Conservation (phyloP, 2,797 vertebrate species). For the Apodemus agrarius region DNA sequence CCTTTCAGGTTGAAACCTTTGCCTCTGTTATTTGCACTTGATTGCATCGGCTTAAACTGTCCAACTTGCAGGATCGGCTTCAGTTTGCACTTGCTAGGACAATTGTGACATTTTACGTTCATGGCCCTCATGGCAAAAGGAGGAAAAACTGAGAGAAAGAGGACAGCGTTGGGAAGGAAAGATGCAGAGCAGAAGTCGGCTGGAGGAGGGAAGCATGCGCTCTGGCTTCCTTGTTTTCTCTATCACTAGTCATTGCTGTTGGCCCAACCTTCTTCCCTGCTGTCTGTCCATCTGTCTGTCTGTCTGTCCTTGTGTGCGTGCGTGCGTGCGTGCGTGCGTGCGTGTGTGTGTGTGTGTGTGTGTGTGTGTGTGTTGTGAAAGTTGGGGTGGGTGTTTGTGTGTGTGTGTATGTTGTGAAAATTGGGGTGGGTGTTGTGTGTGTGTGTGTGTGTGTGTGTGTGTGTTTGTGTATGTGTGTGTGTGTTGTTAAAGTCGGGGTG, state of each 20-base stretch:
- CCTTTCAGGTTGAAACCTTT: neutral
- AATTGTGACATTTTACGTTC: slow-evolving; percentile 26
- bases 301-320: no score
- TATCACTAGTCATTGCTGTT: neutral
- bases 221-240: neutral
- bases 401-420: no score
- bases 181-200: neutral
- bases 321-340: no score
- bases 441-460: neutral
- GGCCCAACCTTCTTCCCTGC: neutral
- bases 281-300: no score
- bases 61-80: neutral
- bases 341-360: neutral
- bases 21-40: slow-evolving; percentile 19
- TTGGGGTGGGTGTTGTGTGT: neutral
- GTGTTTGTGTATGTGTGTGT: neutral
- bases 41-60: neutral
- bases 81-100: neutral
- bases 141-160: no score
- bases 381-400: neutral
- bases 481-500: neutral
- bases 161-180: slow-evolving; percentile 30
- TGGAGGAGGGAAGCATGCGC: neutral
- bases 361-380: neutral
- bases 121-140: neutral